Evolutionary conservation across 2,888 invertebrate genomes (phyloP).

Genomic region (Calameuta idolon): DNA sequence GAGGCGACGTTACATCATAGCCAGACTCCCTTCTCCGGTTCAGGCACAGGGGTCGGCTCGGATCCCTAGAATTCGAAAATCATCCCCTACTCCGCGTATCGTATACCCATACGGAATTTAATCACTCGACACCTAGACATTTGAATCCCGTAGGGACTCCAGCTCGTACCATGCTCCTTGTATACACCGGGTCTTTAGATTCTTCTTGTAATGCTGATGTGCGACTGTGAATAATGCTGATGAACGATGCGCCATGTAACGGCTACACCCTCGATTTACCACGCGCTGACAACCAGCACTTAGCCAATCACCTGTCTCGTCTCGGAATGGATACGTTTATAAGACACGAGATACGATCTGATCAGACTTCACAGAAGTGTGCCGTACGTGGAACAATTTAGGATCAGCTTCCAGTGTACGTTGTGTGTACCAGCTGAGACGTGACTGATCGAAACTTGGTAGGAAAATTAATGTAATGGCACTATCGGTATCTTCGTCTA

Average conservation of each 20-base stretch:
- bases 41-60: slow-evolving; percentile 5
- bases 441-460: not conserved
- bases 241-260: slow-evolving; percentile 20
- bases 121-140: slow-evolving; percentile 41
- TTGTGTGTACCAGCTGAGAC: not conserved
- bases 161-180: not conserved
- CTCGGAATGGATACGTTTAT: not conserved
- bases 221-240: slow-evolving; percentile 28
- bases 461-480: not conserved
- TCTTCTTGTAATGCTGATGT: slow-evolving; percentile 17
- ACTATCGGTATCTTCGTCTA: not conserved
- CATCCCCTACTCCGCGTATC: slow-evolving; percentile 17
- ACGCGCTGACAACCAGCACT: not conserved
- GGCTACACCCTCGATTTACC: not conserved
- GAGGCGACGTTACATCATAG: slow-evolving; percentile 29
- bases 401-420: not conserved
- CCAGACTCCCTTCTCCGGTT: slow-evolving; percentile 23
- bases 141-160: not conserved
- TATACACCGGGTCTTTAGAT: not conserved
- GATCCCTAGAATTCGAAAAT: slow-evolving; percentile 4
- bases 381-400: not conserved
- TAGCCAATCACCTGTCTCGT: not conserved
- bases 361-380: not conserved
- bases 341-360: not conserved
- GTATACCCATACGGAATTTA: slow-evolving; percentile 48